A percentile compares a stretch with the other conserved stretches of the same genome.
Evolutionary conservation across 1,140 invertebrate species (phyloP).

Genomic region (Drosophila micromelanica): DNA sequence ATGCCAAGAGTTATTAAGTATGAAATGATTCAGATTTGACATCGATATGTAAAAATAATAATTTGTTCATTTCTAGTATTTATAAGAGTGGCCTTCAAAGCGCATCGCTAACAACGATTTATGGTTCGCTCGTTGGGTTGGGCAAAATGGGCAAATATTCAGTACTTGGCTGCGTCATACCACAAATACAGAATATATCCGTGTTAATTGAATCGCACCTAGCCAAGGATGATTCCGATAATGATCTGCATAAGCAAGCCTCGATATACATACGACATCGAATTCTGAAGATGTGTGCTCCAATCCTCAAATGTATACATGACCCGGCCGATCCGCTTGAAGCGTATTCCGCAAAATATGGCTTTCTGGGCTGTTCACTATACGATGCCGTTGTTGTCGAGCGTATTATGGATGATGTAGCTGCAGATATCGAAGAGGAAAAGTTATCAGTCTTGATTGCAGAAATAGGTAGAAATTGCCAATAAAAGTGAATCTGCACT

Average conservation of each 20-base stretch:
- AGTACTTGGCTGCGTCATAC: slow-evolving; percentile 34
- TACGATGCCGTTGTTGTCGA: slow-evolving; percentile 20
- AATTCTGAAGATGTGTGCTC: slow-evolving; percentile 45
- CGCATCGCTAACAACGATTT: slow-evolving; percentile 36
- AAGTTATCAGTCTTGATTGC: not conserved
- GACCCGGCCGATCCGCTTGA: slow-evolving; percentile 10
- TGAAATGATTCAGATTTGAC: not conserved
- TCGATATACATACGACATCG: slow-evolving; percentile 49
- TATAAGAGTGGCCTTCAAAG: slow-evolving; percentile 31
- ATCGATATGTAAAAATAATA: not conserved
- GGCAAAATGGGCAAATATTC: slow-evolving; percentile 41
- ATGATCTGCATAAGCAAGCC: not conserved
- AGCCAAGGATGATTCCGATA: not conserved
- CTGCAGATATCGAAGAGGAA: slow-evolving; percentile 1
- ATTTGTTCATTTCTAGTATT: slow-evolving; percentile 17
- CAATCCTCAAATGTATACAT: slow-evolving; percentile 28
- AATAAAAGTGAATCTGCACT: not conserved
- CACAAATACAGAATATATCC: slow-evolving; percentile 30
- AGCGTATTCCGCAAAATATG: slow-evolving; percentile 15
- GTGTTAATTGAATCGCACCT: slow-evolving; percentile 23
- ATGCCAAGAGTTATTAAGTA: slow-evolving; percentile 43
- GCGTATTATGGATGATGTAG: slow-evolving; percentile 5
- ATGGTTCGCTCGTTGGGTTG: slow-evolving; percentile 47
- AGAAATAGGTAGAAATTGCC: not conserved
- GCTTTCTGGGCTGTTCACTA: slow-evolving; percentile 30